These are phyloP conservation scores for Beris morrisii DNA, from an alignment of 2,888 invertebrate species.

Conservation along the genomic window DNA sequence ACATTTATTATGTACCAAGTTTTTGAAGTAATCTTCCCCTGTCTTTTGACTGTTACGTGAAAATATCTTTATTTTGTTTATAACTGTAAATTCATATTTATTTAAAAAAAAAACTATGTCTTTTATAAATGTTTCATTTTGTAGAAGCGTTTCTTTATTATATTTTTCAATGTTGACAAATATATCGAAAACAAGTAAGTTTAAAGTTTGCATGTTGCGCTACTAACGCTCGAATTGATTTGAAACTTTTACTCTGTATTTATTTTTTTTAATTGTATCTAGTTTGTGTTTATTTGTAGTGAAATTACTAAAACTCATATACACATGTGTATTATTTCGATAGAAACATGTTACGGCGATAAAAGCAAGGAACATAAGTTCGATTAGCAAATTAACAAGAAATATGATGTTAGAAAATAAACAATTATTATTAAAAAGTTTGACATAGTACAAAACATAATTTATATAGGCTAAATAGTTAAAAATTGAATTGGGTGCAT, in stretches of 20 bases:
- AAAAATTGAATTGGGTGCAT: no score
- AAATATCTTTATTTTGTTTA: slow-evolving; percentile 6
- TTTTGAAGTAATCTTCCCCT: slow-evolving; percentile 30
- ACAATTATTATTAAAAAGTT: no score
- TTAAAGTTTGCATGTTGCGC: background rate
- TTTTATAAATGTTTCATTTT: slow-evolving; percentile 7
- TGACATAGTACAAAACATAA: no score
- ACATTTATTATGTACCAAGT: slow-evolving; percentile 6
- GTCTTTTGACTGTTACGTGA: slow-evolving; percentile 10
- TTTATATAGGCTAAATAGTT: no score
- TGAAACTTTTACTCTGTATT: background rate
- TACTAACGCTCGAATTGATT: no score
- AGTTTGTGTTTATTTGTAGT: no score
- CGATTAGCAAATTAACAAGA: no score
- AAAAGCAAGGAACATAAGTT: no score
- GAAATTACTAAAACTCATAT: no score
- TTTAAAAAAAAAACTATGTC: background rate
- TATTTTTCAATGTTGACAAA: slow-evolving; percentile 3
- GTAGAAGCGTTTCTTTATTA: slow-evolving; percentile 1
- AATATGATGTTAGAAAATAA: no score
- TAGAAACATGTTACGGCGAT: no score
- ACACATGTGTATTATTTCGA: no score
- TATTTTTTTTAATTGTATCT: background rate
- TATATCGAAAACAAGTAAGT: background rate
- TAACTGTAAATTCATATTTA: background rate